Base-by-base conservation (phyloP, 2,888 invertebrate species). In the Hetaerina titia region DNA sequence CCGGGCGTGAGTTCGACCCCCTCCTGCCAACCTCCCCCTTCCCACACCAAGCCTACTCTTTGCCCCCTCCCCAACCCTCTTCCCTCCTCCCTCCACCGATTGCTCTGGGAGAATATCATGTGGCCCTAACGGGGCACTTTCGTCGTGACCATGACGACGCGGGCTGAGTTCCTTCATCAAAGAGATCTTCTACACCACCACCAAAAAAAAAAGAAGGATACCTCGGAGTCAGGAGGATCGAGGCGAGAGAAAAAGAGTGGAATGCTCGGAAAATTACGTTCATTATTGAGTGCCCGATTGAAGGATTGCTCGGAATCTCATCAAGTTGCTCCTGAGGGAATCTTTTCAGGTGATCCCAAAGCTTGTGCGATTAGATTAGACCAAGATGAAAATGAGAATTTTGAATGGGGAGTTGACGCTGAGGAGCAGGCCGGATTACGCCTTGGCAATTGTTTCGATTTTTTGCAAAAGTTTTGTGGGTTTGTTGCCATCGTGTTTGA, bases 1-100 rank as follows among this genome's bases (percentile, higher is more conserved):
- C 81, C 81, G 81, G 81, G 31, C 81, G 81, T 31, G 81, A 81
- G 81, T 81, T 81, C 81, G 81, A 81, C 81, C 81, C 81, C 74
- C 69, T 19, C 22, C 69, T n/a, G 81, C 25, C 8, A 13, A 11
- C 11, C 31, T 31, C 69, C 19, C 22, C 69, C 9, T 22, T n/a
- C 60, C 69, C n/a, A 5, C 45, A 45, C 45, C 45, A 45, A 45
- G 45, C 45, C 45, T 45, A 45, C 45, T 45, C 45, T 45, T 45
- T 45, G 45, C 22, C 81, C 22, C 11, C 81, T 11, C 0, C 25
- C 25, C 74, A 6, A 5, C 31, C 81, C 22, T 31, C 81, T 45
- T 45, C 45, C 45, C 45, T 45, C 45, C 45, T 45, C 45, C 45
- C 45, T 45, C 4, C 45, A 45, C 2, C 45, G 45, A 45, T 45